phyloP scores from a whole-genome alignment of 30 jellyfish, hydroid and myxozoan species.

The Phacellophora camtschatica region DNA sequence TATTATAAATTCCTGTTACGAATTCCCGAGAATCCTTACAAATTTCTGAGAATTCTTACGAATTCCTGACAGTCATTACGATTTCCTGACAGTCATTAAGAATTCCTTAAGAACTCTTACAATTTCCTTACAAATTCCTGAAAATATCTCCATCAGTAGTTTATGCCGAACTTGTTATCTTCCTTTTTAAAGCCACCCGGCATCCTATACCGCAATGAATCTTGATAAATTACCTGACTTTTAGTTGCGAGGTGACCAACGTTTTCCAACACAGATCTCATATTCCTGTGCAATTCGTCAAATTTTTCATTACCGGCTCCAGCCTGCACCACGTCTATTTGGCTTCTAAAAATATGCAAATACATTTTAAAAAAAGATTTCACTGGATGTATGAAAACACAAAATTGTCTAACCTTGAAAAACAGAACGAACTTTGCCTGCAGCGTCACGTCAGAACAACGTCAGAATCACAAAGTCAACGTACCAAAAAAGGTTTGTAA shows the following conservation, averaged over 20 bases:
- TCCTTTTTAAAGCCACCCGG: neutral
- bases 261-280: constrained; percentile 71
- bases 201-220: neutral
- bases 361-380: neutral
- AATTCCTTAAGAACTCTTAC: neutral
- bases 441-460: no score
- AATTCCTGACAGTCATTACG: neutral
- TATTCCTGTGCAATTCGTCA: constrained; percentile 71
- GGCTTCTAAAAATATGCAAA: neutral
- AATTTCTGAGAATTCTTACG: no score
- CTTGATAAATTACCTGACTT: constrained; percentile 32
- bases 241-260: constrained; percentile 82
- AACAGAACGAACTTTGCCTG: no score
- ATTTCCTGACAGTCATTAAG: neutral
- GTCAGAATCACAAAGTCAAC: no score
- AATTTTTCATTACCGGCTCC: constrained; percentile 19
- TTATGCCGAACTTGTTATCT: no score
- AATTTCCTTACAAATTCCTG: no score
- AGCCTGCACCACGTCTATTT: constrained; percentile 28
- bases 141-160: no score
- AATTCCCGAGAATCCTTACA: no score
- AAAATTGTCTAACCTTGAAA: no score
- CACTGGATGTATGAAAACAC: no score
- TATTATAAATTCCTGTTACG: no score
- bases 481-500: no score